These are phyloP conservation scores for Rousettus madagascariensis DNA, from an alignment of 2,797 vertebrate species.

Conservation along the genomic window DNA sequence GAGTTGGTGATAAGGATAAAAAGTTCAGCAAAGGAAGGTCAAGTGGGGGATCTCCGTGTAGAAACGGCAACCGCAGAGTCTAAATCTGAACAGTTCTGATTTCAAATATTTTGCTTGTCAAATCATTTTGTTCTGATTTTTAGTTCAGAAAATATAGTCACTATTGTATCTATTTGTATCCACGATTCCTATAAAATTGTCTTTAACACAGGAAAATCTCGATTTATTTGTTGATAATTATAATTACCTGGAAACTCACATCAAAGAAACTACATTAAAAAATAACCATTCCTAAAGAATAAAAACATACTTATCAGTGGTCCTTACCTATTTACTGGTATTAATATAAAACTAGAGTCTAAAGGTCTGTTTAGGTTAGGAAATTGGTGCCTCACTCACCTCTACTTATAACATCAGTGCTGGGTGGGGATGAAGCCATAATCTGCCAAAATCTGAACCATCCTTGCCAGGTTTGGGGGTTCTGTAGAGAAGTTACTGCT, in stretches of 20 bases:
- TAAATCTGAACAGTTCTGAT: constrained; percentile 18
- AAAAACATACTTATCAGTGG: background rate
- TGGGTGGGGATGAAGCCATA: constrained; percentile 18
- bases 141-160: constrained; percentile 34
- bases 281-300: constrained; percentile 29
- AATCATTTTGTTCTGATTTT: constrained; percentile 25
- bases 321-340: constrained; percentile 1
- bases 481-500: constrained; percentile 53
- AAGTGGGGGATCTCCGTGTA: background rate
- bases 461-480: constrained; percentile 28
- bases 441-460: constrained; percentile 22
- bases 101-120: constrained; percentile 38
- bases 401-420: constrained; percentile 49
- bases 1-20: background rate
- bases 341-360: background rate
- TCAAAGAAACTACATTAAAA: constrained; percentile 3
- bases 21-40: background rate
- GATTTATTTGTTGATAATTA: constrained; percentile 34
- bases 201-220: constrained; percentile 15
- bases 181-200: constrained; percentile 24
- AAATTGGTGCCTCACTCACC: constrained; percentile 58
- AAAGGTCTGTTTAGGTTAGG: constrained; percentile 15
- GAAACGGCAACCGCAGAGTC: background rate
- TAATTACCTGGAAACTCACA: constrained; percentile 25
- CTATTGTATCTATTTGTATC: background rate